Conservation (phyloP, 1,140 invertebrate genomes). For the Drosophila subobscura region DNA sequence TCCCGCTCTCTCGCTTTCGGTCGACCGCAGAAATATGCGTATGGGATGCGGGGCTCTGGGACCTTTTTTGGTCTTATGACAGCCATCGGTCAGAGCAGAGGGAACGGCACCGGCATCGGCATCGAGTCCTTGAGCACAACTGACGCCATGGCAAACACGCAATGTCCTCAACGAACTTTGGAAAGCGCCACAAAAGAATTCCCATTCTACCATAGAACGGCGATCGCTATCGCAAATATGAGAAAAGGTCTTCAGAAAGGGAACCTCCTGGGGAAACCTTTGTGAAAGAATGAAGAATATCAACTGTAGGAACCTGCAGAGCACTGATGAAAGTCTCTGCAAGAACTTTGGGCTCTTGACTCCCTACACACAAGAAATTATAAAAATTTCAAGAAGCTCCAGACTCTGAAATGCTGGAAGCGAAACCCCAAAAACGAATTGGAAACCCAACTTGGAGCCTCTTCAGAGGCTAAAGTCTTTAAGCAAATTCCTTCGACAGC, state of each 20-base stretch:
- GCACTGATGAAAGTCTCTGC: no score
- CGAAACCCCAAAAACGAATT: no score
- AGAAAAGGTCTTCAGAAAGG: no score
- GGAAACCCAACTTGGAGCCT: no score
- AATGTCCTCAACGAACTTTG: slow-evolving; percentile 24
- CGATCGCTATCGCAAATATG: slow-evolving; percentile 37
- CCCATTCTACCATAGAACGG: slow-evolving; percentile 22
- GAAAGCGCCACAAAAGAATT: slow-evolving; percentile 43
- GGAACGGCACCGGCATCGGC: slow-evolving; percentile 8
- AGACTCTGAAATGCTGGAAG: neutral
- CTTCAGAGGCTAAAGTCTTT: no score
- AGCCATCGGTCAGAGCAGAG: slow-evolving; percentile 43
- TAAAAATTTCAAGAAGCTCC: neutral
- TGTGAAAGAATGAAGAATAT: no score
- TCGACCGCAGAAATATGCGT: slow-evolving; percentile 76
- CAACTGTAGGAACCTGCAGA: no score
- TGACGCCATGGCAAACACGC: slow-evolving; percentile 61
- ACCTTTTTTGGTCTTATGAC: slow-evolving; percentile 71
- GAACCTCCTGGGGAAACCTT: no score
- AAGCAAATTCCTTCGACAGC: neutral
- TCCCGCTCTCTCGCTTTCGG: slow-evolving; percentile 25
- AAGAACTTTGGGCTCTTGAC: neutral
- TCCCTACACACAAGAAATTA: neutral
- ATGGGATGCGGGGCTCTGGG: slow-evolving; percentile 42
- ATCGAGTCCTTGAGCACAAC: slow-evolving; percentile 73